Evolutionary conservation across 2,888 invertebrate genomes (phyloP).

Genomic region (Mythimna loreyi): DNA sequence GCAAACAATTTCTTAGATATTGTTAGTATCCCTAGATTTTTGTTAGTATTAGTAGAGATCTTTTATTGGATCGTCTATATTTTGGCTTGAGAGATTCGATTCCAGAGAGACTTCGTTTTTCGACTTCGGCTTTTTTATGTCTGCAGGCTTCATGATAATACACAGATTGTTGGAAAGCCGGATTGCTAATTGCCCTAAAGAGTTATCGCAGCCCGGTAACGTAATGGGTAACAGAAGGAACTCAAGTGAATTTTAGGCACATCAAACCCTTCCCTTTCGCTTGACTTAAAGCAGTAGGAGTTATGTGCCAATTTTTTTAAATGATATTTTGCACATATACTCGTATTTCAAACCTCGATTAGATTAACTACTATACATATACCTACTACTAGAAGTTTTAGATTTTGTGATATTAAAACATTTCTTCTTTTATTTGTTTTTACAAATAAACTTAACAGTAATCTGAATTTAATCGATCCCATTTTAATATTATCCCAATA

Average conservation of each 20-base stretch:
- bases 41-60: background rate
- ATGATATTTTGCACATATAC: background rate
- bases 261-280: too few species aligned
- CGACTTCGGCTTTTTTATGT: constrained; percentile 14
- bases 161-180: background rate
- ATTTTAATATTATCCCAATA: constrained; percentile 8
- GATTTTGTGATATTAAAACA: background rate
- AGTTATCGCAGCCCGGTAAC: too few species aligned
- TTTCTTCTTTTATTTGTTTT: background rate
- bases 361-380: too few species aligned
- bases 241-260: too few species aligned
- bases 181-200: too few species aligned
- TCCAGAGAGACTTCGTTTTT: background rate
- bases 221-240: too few species aligned
- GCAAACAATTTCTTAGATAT: background rate
- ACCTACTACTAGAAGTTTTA: too few species aligned
- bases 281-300: too few species aligned
- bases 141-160: background rate
- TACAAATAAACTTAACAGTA: background rate
- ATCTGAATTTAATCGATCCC: constrained; percentile 13
- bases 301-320: too few species aligned
- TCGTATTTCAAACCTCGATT: too few species aligned
- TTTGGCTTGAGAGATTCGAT: background rate
- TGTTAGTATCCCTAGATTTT: background rate
- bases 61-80: constrained; percentile 10